These are phyloP conservation scores for Temnothorax longispinosus DNA, from an alignment of 1,140 invertebrate species.

Conservation along the genomic window DNA sequence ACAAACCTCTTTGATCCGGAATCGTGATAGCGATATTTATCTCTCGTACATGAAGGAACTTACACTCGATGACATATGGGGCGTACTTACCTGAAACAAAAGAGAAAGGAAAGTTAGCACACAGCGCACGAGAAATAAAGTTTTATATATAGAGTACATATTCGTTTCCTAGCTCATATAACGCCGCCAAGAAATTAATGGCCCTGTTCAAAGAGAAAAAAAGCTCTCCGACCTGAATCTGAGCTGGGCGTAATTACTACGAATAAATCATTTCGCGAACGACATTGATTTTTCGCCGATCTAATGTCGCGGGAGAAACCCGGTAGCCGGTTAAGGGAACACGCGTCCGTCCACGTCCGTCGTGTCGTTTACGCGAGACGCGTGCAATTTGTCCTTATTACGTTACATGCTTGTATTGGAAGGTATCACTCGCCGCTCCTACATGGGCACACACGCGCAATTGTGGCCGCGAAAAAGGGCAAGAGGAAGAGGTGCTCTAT, in stretches of 20 bases:
- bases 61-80: conserved; percentile 11
- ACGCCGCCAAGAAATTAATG: conserved; percentile 40
- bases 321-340: conserved; percentile 12
- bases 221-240: conserved; percentile 7
- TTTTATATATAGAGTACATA: conserved; percentile 10
- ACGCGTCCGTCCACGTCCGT: not conserved
- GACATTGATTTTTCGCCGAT: conserved; percentile 19
- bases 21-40: not conserved
- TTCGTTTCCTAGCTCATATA: conserved; percentile 27
- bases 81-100: conserved; percentile 49
- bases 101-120: conserved; percentile 28
- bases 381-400: conserved; percentile 55
- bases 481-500: conserved; percentile 44
- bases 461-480: conserved; percentile 26
- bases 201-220: conserved; percentile 2
- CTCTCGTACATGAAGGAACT: not conserved
- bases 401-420: conserved; percentile 18
- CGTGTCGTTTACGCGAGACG: conserved; percentile 20
- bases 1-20: not conserved
- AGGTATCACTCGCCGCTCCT: conserved; percentile 14
- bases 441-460: conserved; percentile 25
- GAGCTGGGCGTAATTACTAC: conserved; percentile 26
- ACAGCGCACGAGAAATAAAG: not conserved
- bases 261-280: conserved; percentile 36
- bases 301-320: conserved; percentile 39